phyloP scores from a whole-genome alignment of 2,113 vertebrate genomes.

The Pseudonaja textilis region DNA sequence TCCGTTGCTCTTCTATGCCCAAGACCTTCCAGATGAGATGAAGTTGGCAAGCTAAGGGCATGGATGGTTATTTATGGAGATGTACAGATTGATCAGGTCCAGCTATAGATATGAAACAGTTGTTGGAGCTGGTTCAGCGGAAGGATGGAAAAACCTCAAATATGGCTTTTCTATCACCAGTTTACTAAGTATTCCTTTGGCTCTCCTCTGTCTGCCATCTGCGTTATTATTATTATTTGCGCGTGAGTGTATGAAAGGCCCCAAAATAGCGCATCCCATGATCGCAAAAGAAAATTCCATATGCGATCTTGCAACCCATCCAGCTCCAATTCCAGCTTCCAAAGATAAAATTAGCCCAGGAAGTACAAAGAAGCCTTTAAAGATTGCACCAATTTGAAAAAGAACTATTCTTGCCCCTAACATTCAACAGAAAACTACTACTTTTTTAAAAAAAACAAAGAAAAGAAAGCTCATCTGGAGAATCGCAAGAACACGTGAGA shows the following conservation, averaged over 20 bases:
- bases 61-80: not conserved
- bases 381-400: constrained; percentile 23
- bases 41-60: not conserved
- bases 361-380: constrained; percentile 38
- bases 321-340: constrained; percentile 40
- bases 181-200: constrained; percentile 27
- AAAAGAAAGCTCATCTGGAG: constrained; percentile 37
- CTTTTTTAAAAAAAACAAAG: not conserved
- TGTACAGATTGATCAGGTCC: not conserved
- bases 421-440: not conserved
- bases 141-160: constrained; percentile 53
- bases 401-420: constrained; percentile 44
- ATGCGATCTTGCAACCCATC: constrained; percentile 46
- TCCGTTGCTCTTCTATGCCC: not conserved
- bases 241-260: constrained; percentile 38
- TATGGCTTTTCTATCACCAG: constrained; percentile 60
- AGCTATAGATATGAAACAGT: constrained; percentile 15
- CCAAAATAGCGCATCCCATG: constrained; percentile 29
- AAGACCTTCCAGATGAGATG: not conserved
- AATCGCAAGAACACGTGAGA: constrained; percentile 3
- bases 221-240: constrained; percentile 38
- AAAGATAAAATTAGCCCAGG: constrained; percentile 39
- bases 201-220: constrained; percentile 23
- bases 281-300: constrained; percentile 56
- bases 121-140: constrained; percentile 19